These are phyloP conservation scores for Calliopum simillimum DNA, from an alignment of 2,888 invertebrate genomes.

Conservation along the genomic window DNA sequence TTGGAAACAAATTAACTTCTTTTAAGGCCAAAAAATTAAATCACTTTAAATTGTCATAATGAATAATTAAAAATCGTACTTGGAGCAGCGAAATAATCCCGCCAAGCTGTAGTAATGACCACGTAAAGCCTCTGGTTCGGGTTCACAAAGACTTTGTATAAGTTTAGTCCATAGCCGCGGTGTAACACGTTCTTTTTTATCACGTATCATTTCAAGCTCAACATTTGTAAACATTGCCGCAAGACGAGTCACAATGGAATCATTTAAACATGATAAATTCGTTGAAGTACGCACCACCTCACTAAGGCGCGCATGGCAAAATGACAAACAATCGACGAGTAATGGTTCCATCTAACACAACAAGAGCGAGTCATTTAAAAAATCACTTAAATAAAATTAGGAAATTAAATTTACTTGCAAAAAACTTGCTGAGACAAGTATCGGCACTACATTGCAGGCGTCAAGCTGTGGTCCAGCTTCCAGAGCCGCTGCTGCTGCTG, in stretches of 20 bases:
- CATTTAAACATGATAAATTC: slow-evolving; percentile 90
- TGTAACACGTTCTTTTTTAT: slow-evolving; percentile 90
- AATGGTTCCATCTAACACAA: slow-evolving; percentile 85
- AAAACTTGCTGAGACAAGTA: slow-evolving; percentile 94
- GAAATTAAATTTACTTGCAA: slow-evolving; percentile 70
- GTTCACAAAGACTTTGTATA: slow-evolving; percentile 81
- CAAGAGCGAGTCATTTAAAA: background rate
- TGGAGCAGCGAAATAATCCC: slow-evolving; percentile 77
- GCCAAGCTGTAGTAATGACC: slow-evolving; percentile 87
- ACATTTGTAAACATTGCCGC: slow-evolving; percentile 89
- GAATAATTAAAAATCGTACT: slow-evolving; percentile 64
- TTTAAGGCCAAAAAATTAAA: background rate
- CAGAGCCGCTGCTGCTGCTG: slow-evolving; percentile 69
- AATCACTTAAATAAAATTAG: background rate
- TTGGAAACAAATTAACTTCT: background rate
- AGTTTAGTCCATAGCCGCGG: slow-evolving; percentile 86
- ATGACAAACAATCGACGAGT: slow-evolving; percentile 85
- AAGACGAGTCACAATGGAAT: slow-evolving; percentile 78
- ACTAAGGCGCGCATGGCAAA: slow-evolving; percentile 87
- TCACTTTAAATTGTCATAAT: background rate
- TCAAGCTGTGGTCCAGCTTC: slow-evolving; percentile 75
- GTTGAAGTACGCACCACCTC: slow-evolving; percentile 88
- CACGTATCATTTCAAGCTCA: slow-evolving; percentile 86
- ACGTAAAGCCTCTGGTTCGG: slow-evolving; percentile 79
- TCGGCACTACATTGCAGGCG: slow-evolving; percentile 88